Percentiles rank a stretch among this genome's conserved stretches.
phyloP scores from a whole-genome alignment of 2,113 vertebrate species.

The Scomber japonicus region DNA sequence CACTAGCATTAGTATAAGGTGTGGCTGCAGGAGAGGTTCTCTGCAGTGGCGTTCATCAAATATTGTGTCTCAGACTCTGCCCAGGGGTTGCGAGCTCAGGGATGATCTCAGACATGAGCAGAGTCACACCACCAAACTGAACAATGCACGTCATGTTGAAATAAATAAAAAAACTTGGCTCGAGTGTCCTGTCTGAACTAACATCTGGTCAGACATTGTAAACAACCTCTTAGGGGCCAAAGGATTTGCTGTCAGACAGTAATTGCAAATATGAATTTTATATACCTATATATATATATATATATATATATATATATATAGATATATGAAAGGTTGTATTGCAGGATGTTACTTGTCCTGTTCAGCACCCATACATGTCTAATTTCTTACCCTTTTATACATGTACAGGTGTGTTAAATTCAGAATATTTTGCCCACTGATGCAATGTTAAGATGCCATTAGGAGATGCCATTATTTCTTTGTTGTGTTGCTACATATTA shows the following conservation, averaged over 20 bases:
- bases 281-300: too few species aligned
- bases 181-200: not conserved
- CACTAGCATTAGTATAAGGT: too few species aligned
- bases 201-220: not conserved
- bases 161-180: too few species aligned
- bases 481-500: not conserved
- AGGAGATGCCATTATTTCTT: constrained; percentile 24
- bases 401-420: not conserved
- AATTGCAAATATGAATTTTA: not conserved
- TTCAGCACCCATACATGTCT: not conserved
- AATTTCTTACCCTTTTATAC: not conserved
- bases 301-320: too few species aligned
- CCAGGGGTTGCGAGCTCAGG: too few species aligned
- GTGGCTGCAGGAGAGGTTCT: too few species aligned
- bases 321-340: not conserved
- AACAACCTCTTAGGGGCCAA: not conserved
- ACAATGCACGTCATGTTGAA: too few species aligned
- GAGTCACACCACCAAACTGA: too few species aligned
- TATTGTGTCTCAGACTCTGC: too few species aligned
- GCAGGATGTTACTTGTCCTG: not conserved
- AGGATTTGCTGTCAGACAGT: not conserved
- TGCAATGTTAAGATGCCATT: constrained; percentile 16
- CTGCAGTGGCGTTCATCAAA: too few species aligned
- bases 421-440: not conserved
- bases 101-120: too few species aligned